These are phyloP conservation scores for Lepidotrigona ventralis DNA, from an alignment of 1,140 invertebrate genomes.

Conservation along the genomic window DNA sequence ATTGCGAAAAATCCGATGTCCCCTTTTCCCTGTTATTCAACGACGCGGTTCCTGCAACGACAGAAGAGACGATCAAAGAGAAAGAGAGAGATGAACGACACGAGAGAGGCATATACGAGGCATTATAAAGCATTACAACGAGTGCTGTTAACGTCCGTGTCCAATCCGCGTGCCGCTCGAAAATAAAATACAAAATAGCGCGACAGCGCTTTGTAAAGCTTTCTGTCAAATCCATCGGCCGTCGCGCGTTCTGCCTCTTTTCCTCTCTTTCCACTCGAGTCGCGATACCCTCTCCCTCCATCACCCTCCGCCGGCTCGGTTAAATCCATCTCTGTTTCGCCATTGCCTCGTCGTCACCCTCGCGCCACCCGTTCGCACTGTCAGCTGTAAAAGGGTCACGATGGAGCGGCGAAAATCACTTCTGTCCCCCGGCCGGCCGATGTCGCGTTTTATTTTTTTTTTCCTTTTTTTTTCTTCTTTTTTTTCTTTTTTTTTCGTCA, in stretches of 20 bases:
- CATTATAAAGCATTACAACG: slow-evolving; percentile 79
- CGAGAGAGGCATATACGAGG: slow-evolving; percentile 43
- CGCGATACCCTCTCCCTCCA: not conserved
- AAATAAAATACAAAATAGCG: slow-evolving; percentile 78
- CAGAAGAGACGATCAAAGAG: slow-evolving; percentile 3
- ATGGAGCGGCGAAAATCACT: slow-evolving; percentile 39
- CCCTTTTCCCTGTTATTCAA: slow-evolving; percentile 55
- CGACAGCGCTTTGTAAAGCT: slow-evolving; percentile 74
- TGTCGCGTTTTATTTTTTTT: not conserved
- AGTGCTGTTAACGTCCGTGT: slow-evolving; percentile 79
- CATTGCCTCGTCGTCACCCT: slow-evolving; percentile 17
- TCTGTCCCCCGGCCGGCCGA: not conserved
- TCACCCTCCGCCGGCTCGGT: not conserved
- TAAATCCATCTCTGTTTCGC: slow-evolving; percentile 38
- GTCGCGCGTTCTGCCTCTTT: slow-evolving; percentile 45
- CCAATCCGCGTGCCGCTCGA: slow-evolving; percentile 72
- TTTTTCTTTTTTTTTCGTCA: not conserved
- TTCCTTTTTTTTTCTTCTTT: not conserved
- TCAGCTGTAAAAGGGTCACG: slow-evolving; percentile 45
- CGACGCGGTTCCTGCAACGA: slow-evolving; percentile 17
- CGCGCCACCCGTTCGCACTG: slow-evolving; percentile 16
- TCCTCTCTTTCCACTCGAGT: slow-evolving; percentile 33
- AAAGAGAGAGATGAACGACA: slow-evolving; percentile 32
- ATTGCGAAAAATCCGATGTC: slow-evolving; percentile 56
- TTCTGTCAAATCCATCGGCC: slow-evolving; percentile 78